Evolutionary conservation across 2,888 invertebrate species (phyloP), one percentile per base, ranked within the genome.

Genomic region (Plebejus argus): DNA sequence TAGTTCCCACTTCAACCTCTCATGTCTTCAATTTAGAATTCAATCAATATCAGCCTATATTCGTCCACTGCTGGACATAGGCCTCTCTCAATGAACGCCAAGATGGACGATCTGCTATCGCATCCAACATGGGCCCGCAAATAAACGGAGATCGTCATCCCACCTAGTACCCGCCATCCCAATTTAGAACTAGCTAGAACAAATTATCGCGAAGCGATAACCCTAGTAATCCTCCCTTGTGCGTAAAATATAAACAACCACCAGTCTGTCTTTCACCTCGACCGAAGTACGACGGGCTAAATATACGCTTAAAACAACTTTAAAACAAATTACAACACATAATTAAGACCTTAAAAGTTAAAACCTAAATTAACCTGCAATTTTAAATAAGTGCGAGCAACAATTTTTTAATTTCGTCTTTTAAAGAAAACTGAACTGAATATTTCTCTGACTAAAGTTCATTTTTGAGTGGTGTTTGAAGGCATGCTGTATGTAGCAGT

Each of bases 401-500:
- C 45, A 45, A 45, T 45, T 45, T 45, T 45, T 45, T 45, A 45
- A 45, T 45, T 45, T 45, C 45, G 10, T 45, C 3, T 45, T 45
- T 45, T 12, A 45, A 45, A 45, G 45, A 45, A 45, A 12, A 12
- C 45, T 45, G 45, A 45, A 45, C 45, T 45, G 10, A 45, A 45
- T 12, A 45, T 45, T 45, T 45, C 12, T 45, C 12, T 45, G 45
- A 45, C 45, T 45, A 45, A 45, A 45, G 45, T 45, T 45, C 45
- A 45, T 45, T 12, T 45, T 45, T 45, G 45, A 45, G 10, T 45
- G 18, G 15, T 53, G 18, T 53, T 53, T 53, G 4, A 53, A 53
- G 53, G 61, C 28, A 74, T 75, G 77, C 45, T 45, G 58, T 18
- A 23, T 56, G 71, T 56, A 39, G 88, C 90, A 87, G 82, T 92